These are phyloP conservation scores for Teleiodes luculella DNA, from an alignment of 2,888 invertebrate genomes.

Conservation along the genomic window DNA sequence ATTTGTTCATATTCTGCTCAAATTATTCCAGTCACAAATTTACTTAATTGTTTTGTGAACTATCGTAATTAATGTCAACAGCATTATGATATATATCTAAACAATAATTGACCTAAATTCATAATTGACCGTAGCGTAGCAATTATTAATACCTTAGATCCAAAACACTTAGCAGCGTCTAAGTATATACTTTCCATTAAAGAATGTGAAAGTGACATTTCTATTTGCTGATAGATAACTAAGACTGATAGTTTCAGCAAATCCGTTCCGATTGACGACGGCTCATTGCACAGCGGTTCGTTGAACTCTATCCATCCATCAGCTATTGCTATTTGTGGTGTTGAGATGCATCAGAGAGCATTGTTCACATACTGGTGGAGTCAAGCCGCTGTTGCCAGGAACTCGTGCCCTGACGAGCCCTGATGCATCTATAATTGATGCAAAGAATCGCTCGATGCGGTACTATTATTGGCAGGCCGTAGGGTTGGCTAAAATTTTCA, in stretches of 20 bases:
- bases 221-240: not conserved
- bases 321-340: slow-evolving; percentile 53
- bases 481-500: not conserved
- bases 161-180: not conserved
- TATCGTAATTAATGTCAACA: slow-evolving; percentile 11
- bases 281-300: slow-evolving; percentile 37
- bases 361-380: slow-evolving; percentile 69
- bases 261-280: not conserved
- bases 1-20: not conserved
- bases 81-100: not conserved
- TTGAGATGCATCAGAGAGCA: slow-evolving; percentile 45
- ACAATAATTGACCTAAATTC: not conserved
- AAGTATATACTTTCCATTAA: not conserved
- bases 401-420: slow-evolving; percentile 55
- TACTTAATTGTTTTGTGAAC: no score
- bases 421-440: slow-evolving; percentile 52
- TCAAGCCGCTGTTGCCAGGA: slow-evolving; percentile 66
- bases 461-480: slow-evolving; percentile 59
- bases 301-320: slow-evolving; percentile 53
- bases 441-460: slow-evolving; percentile 60
- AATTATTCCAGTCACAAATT: not conserved
- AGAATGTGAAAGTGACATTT: slow-evolving; percentile 28
- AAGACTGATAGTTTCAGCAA: not conserved
- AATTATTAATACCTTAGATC: no score
- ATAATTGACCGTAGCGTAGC: not conserved